Base-by-base conservation (phyloP, 2,113 vertebrate species). In the Gobiocypris rarus region DNA sequence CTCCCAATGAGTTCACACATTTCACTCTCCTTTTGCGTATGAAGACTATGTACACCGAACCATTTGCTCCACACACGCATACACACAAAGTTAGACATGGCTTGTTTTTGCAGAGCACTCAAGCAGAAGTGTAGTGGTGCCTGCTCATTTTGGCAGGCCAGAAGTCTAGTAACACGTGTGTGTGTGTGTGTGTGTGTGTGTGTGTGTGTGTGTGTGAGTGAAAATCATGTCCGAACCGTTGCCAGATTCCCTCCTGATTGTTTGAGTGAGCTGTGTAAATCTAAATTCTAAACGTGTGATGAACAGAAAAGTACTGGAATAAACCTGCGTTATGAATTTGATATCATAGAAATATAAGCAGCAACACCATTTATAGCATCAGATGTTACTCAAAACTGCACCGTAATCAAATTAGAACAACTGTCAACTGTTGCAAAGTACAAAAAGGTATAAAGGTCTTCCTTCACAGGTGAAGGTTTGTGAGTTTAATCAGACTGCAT, bases 1-100 rank as follows among this genome's bases (percentile, higher is more conserved):
- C 59, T 84, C 79, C 63, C 77, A 34, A 14, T 19, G 54, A 78
- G 52, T 26, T 34, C 54, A 71, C 61, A 56, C 61, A 78, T 78
- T 75, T 75, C 26, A 9, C 65, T 70, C 75, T 5, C 41, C 14
- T 65, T 65, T 43, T 54, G 52, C 34, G 31, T 52, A 75, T 5
- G 54, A 38, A 24, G 67, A 9, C 10, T 14, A 19, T 24, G 61
- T 65, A 58, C 38, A 38, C 26, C 0, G 19, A 70, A 69, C 31
- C 54, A 34, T 63, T 78, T 75, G 22, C 52, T 15, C 5, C 31
- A 17, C 19, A 41, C 73, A 45, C 14, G 31, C 31, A 34, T 56
- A 61, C 80, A 82, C 34, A 22, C 14, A 52, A n/a, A 34, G 48
- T 48, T 10, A 56, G 67, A 65, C 73, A 50, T 19, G 50, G 61